These are phyloP conservation scores for Drosophila kambysellisi DNA, from an alignment of 2,888 invertebrate genomes.

Conservation along the genomic window DNA sequence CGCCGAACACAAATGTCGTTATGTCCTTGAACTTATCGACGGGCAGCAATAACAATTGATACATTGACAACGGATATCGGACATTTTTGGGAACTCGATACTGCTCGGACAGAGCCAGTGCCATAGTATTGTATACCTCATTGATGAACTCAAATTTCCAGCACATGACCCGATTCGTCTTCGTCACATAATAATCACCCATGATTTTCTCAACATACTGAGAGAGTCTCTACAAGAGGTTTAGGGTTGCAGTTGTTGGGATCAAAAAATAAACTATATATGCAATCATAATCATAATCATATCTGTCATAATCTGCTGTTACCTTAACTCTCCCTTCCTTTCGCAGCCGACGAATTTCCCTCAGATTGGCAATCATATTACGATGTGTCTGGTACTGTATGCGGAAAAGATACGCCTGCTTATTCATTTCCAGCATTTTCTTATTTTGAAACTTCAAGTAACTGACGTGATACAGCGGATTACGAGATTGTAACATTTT, in stretches of 20 bases:
- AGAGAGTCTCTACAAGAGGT: conserved; percentile 16
- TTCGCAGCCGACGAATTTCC: conserved; percentile 67
- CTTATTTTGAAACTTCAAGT: conserved; percentile 73
- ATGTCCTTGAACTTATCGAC: conserved; percentile 70
- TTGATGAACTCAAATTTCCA: conserved; percentile 84
- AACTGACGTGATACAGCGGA: conserved; percentile 80
- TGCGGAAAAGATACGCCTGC: conserved; percentile 68
- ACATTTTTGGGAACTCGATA: conserved; percentile 47
- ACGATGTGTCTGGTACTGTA: conserved; percentile 82
- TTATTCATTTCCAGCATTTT: conserved; percentile 63
- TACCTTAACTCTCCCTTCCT: conserved; percentile 65
- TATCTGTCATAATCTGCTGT: not conserved
- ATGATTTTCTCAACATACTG: conserved; percentile 79
- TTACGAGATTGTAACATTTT: conserved; percentile 83
- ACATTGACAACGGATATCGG: conserved; percentile 31
- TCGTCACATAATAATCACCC: conserved; percentile 80
- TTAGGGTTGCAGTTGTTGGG: not conserved
- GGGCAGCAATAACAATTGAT: conserved; percentile 59
- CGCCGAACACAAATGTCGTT: conserved; percentile 77
- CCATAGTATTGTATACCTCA: conserved; percentile 83
- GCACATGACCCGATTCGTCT: conserved; percentile 83
- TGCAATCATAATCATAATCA: conserved; percentile 23
- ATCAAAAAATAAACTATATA: conserved; percentile 13
- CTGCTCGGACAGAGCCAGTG: conserved; percentile 74
- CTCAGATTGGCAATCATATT: conserved; percentile 78